Evolutionary conservation across 2,888 invertebrate species (phyloP).

Genomic region (Zygogramma bicolorata): DNA sequence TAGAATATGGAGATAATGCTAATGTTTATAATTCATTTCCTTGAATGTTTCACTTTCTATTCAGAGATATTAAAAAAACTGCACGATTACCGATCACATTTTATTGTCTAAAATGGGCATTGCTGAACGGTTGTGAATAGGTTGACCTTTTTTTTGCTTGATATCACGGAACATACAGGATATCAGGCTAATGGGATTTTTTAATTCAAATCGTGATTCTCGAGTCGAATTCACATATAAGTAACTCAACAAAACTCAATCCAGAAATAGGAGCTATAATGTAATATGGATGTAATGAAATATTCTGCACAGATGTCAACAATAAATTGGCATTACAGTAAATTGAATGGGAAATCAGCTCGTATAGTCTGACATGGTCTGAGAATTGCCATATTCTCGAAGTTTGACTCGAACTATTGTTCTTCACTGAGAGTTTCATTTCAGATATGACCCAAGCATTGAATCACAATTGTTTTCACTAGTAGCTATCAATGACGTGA

Average conservation of each 20-base stretch:
- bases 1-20: slow-evolving; percentile 30
- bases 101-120: slow-evolving; percentile 25
- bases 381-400: too few species aligned
- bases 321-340: too few species aligned
- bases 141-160: slow-evolving; percentile 32
- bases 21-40: slow-evolving; percentile 38
- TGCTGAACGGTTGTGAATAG: slow-evolving; percentile 22
- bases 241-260: not conserved
- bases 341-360: too few species aligned
- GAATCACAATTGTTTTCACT: too few species aligned
- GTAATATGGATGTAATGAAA: too few species aligned
- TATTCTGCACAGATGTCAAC: too few species aligned
- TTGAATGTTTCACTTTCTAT: slow-evolving; percentile 42
- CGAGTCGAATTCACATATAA: not conserved
- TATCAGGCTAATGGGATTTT: not conserved
- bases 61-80: slow-evolving; percentile 30
- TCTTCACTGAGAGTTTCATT: too few species aligned
- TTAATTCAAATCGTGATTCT: not conserved
- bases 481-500: too few species aligned
- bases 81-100: slow-evolving; percentile 19
- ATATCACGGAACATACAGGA: not conserved
- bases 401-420: too few species aligned
- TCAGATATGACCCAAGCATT: too few species aligned
- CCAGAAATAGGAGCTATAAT: too few species aligned
- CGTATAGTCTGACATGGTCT: too few species aligned